These are phyloP conservation scores for Chionomys nivalis DNA, from an alignment of 2,113 vertebrate genomes.

Conservation along the genomic window DNA sequence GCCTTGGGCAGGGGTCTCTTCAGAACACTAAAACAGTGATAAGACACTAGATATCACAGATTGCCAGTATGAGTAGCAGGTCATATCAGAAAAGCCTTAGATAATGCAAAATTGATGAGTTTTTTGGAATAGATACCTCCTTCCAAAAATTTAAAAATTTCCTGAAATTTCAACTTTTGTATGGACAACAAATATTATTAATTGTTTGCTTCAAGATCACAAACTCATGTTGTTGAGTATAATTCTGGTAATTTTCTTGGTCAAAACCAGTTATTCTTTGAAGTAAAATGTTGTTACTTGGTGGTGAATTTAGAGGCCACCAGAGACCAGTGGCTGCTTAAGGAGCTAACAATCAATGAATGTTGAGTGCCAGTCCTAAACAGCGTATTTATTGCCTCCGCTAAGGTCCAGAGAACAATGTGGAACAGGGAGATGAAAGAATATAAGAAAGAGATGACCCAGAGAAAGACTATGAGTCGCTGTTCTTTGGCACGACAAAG, in stretches of 20 bases:
- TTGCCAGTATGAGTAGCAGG: neutral
- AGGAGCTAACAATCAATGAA: neutral
- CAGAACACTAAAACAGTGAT: neutral
- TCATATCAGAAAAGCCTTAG: neutral
- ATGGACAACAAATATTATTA: neutral
- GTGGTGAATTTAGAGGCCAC: neutral
- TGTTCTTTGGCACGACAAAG: neutral
- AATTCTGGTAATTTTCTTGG: neutral
- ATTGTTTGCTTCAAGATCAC: neutral
- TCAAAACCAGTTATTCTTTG: neutral
- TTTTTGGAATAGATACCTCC: neutral
- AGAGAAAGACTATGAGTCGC: too few relatives aligned
- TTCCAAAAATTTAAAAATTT: slow-evolving; percentile 26
- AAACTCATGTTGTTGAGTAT: neutral
- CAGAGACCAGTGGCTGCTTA: neutral
- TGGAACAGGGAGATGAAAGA: neutral
- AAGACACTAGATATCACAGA: neutral
- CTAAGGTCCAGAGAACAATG: neutral
- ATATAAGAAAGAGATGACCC: neutral
- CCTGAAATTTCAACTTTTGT: slow-evolving; percentile 5
- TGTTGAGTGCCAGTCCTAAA: neutral
- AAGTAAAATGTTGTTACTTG: neutral
- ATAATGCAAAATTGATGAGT: neutral
- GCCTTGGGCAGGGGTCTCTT: neutral
- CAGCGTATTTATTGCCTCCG: neutral